Evolutionary conservation across 2,797 vertebrate genomes (phyloP).

Genomic region (Spea hammondii): DNA sequence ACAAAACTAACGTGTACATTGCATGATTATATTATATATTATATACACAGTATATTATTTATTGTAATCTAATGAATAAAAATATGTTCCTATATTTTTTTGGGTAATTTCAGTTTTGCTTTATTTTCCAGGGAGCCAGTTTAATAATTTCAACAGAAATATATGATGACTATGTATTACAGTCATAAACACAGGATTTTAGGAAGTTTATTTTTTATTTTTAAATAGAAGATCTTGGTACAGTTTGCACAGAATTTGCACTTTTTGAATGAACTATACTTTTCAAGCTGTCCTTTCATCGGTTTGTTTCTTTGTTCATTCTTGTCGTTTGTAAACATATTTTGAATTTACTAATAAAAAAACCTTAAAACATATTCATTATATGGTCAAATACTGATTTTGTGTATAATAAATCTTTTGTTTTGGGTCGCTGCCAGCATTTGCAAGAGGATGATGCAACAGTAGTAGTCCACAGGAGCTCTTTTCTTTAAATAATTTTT

Average conservation of each 20-base stretch:
- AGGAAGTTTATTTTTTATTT: neutral
- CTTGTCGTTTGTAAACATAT: too few relatives aligned
- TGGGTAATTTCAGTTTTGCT: neutral
- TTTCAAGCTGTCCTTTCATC: neutral
- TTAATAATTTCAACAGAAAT: conserved; percentile 71
- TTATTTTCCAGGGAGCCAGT: conserved; percentile 61
- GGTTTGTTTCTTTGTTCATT: too few relatives aligned
- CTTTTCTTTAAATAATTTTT: too few relatives aligned
- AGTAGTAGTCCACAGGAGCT: too few relatives aligned
- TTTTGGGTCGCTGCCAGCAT: too few relatives aligned
- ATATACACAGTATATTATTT: neutral
- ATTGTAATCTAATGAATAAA: neutral
- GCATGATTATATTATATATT: too few relatives aligned
- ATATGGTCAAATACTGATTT: too few relatives aligned
- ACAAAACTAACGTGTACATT: too few relatives aligned
- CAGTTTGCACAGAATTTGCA: neutral
- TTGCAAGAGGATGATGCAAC: too few relatives aligned
- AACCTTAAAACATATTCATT: too few relatives aligned
- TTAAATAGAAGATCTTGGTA: neutral
- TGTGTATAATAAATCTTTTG: too few relatives aligned
- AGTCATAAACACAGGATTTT: neutral
- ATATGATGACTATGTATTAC: conserved; percentile 60
- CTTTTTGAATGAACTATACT: neutral
- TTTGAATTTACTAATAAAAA: too few relatives aligned
- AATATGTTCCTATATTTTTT: neutral